Evolutionary conservation across 2,888 invertebrate species (phyloP), one percentile per base, ranked within the genome.

Genomic region (Folsomia manolachei): DNA sequence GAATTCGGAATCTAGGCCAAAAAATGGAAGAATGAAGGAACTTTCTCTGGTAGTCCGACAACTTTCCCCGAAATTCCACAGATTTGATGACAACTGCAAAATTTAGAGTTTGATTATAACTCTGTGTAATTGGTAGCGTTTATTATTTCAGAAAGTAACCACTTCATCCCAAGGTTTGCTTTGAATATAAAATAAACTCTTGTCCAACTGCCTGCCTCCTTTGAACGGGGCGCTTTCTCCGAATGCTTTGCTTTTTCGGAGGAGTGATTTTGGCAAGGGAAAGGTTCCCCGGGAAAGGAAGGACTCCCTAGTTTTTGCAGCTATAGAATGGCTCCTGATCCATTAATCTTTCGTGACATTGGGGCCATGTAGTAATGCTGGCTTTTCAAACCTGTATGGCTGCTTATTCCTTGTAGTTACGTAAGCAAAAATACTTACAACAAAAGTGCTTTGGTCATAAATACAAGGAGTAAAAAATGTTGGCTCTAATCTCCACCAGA

Each of bases 341-440:
- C 64, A 64, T 64, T 64, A 27, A 64, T 64, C 64, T 64, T 24
- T 64, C 27, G 26, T 64, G 26, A 64, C 64, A 64, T 39, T 39
- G 39, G 7, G 39, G 39, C 39, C 7, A 14, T 9, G 39, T 4
- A 39, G 39, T 9, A 4, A 9, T 19, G 60, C 60, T 60, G 51
- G 21, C 19, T 60, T 9, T 4, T 11, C 60, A n/a, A 21, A 60
- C 9, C 60, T 19, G 19, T 7, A 60, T 19, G n/a, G n/a, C 21
- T 21, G 7, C n/a, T 60, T 60, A 4, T 60, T n/a, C 60, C 60
- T 60, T 19, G 60, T 60, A 7, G 60, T 21, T 19, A n/a, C 7
- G 60, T 60, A 60, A n/a, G 60, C 60, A 60, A 51, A 51, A 60
- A 60, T 19, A n/a, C n/a, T n/a, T n/a, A 66, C 14, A 52, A 66